These are phyloP conservation scores for Labeo catla DNA, from an alignment of 2,113 vertebrate genomes.

Conservation along the genomic window DNA sequence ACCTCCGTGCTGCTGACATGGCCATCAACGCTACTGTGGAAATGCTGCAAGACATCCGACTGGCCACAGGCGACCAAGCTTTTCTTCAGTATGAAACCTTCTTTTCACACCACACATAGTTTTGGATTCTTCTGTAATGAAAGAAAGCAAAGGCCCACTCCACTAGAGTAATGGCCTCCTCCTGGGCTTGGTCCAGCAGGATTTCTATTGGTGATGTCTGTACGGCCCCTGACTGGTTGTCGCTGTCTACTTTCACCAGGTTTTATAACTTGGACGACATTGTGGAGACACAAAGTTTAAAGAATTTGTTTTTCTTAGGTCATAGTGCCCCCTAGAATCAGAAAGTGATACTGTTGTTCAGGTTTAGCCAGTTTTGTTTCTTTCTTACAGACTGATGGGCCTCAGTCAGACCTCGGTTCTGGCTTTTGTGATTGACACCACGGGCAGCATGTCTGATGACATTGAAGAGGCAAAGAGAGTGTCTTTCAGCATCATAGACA, in stretches of 20 bases:
- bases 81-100: constrained; percentile 15
- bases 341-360: neutral
- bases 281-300: no score
- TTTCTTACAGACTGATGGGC: constrained; percentile 47
- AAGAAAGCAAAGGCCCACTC: neutral
- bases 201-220: no score
- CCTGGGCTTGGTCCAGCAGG: no score
- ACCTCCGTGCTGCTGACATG: neutral
- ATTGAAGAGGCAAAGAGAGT: constrained; percentile 3
- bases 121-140: neutral
- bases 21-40: constrained; percentile 7
- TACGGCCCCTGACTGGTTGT: no score
- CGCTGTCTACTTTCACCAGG: no score
- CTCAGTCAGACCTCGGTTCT: constrained; percentile 5
- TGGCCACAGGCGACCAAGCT: neutral
- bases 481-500: constrained; percentile 10
- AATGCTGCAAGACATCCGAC: constrained; percentile 22
- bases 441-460: constrained; percentile 64
- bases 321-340: neutral
- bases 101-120: neutral
- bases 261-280: no score
- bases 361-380: neutral
- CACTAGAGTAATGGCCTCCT: no score
- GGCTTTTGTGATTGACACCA: constrained; percentile 70
- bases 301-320: no score